Evolutionary conservation across 2,113 vertebrate species (phyloP).

Genomic region (Nicator chloris): DNA sequence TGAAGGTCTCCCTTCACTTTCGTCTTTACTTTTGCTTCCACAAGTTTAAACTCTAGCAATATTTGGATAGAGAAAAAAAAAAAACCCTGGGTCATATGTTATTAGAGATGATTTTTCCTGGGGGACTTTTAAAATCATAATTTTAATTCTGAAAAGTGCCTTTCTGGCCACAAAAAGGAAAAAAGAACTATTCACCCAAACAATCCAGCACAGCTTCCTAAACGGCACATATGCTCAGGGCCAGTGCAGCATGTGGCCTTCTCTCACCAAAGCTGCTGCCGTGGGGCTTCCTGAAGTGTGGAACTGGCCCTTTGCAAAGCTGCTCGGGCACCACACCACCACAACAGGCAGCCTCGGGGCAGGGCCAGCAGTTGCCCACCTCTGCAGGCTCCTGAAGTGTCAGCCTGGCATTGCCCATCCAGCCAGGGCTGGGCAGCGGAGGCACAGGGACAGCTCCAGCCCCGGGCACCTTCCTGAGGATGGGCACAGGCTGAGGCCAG

Average conservation of each 20-base stretch:
- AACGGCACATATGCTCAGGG: neutral
- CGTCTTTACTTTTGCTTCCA: neutral
- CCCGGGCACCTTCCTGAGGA: too few species aligned
- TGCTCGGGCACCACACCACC: neutral
- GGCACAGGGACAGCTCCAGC: neutral
- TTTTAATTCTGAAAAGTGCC: neutral
- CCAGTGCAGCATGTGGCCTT: neutral
- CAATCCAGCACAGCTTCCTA: neutral
- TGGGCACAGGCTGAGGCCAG: neutral
- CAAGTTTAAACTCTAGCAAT: neutral
- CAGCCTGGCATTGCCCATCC: neutral
- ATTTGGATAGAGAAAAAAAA: neutral
- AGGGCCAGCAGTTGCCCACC: neutral
- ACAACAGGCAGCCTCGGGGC: rapidly evolving
- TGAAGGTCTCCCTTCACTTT: neutral
- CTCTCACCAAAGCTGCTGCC: neutral
- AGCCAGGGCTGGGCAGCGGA: neutral
- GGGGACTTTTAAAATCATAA: neutral
- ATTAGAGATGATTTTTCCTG: neutral
- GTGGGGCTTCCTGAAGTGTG: neutral
- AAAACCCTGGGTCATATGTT: neutral
- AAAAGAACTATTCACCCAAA: neutral
- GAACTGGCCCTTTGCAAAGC: neutral
- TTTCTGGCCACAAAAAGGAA: neutral
- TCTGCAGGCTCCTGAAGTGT: neutral